A percentile compares a stretch with the other conserved stretches of the same genome.
These are phyloP conservation scores for Lapara coniferarum DNA, from an alignment of 2,888 invertebrate species.

Conservation along the genomic window DNA sequence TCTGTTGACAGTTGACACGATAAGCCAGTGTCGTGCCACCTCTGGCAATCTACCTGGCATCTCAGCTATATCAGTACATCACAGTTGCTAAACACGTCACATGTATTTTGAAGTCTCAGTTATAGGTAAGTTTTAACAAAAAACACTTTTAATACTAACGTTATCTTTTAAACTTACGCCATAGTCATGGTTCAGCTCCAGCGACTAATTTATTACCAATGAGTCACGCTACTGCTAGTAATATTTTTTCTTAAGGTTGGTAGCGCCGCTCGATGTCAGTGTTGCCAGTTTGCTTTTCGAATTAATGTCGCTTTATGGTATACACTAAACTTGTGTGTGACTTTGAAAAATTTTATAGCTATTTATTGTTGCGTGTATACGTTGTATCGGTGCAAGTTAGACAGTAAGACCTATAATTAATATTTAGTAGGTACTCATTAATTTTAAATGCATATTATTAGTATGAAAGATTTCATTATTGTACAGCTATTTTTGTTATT, in stretches of 20 bases:
- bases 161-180: neutral
- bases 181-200: neutral
- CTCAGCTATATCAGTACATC: neutral
- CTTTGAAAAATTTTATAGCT: no score
- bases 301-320: neutral
- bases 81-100: neutral
- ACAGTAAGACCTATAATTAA: no score
- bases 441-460: no score
- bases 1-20: conserved; percentile 27
- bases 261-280: conserved; percentile 34
- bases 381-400: no score
- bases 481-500: no score
- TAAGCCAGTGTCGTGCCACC: conserved; percentile 1
- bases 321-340: neutral
- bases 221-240: conserved; percentile 32
- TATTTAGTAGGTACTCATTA: no score
- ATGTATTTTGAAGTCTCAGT: neutral
- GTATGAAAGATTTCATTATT: no score
- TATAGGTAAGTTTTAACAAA: conserved; percentile 5
- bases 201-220: conserved; percentile 26
- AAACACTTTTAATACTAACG: neutral
- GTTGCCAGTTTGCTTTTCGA: conserved; percentile 3
- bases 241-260: conserved; percentile 37
- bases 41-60: neutral
- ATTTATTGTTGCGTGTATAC: no score